Conservation (phyloP, 2,797 vertebrate genomes). For the Otolemur crassicaudatus region DNA sequence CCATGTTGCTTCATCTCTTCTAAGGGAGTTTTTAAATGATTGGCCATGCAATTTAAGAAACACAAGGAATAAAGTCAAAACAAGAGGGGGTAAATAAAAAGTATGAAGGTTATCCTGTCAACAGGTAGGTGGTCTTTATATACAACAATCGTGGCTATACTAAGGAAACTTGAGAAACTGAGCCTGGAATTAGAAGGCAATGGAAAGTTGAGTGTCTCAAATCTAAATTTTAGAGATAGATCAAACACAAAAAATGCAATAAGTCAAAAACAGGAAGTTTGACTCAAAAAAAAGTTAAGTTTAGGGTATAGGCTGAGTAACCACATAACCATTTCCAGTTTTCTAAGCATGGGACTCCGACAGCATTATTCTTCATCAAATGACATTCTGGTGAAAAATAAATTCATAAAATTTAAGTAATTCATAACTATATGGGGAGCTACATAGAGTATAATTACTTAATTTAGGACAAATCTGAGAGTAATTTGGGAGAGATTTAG, state of each 20-base stretch:
- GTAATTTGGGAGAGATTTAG: neutral
- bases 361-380: neutral
- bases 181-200: neutral
- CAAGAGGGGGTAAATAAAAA: neutral
- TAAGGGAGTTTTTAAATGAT: neutral
- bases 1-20: too few relatives aligned
- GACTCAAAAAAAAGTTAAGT: neutral
- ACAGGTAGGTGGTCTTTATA: neutral
- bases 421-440: neutral
- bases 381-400: conserved; percentile 2
- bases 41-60: neutral
- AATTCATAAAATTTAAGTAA: neutral
- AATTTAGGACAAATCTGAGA: conserved; percentile 3
- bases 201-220: neutral
- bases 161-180: neutral
- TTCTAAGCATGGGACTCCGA: neutral
- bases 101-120: neutral
- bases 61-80: neutral
- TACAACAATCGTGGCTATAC: neutral
- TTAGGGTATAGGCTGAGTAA: neutral
- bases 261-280: neutral
- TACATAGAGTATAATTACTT: neutral
- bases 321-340: neutral
- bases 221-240: neutral
- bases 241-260: neutral